Evolutionary conservation across 1,140 invertebrate species (phyloP), one percentile per base, ranked within the genome.

Genomic region (Hyphantria cunea): DNA sequence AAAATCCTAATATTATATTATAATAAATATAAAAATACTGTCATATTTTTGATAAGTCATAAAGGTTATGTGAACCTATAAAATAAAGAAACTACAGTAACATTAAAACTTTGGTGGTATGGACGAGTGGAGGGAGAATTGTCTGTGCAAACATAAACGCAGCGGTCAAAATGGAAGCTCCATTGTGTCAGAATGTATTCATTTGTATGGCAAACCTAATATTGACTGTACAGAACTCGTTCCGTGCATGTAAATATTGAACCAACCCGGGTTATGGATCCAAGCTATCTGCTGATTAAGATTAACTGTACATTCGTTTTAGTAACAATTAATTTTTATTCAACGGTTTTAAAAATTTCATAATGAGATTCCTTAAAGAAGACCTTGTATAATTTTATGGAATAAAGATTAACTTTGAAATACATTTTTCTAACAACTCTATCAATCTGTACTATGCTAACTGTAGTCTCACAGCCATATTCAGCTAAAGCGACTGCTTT

Each of bases 111-210:
- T 78, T 73, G 80, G 82, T 86, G 82, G 83, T 77, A 82, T 80
- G 76, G 73, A 71, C 74, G 68, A 68, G 72, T 55, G 68, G 34
- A 72, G 70, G 76, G 86, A 80, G 84, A 88, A 89, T 86, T 86
- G 82, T 78, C 76, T 78, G 72, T 39, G 71, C 78, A 88, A 88
- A 90, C 78, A 86, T 32, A 78, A 42, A 64, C 67, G 63, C 59
- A 80, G 72, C 80, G 82, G 85, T 85, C 83, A 88, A 86, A 83
- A 90, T 88, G 85, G 85, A 90, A 88, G 80, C 67, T 68, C 74
- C 70, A 84, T 90, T 90, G 83, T 90, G 78, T 79, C 78, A 80
- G 75, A 84, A 86, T 84, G 85, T 90, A 90, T 90, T 90, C 86
- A 88, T 90, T 88, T 87, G 87, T 90, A 87, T 81, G 80, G 82